A percentile compares a stretch with the other conserved stretches of the same genome.
Conservation (phyloP, 2,113 vertebrate species). For the Sinocyclocheilus anshuiensis region DNA sequence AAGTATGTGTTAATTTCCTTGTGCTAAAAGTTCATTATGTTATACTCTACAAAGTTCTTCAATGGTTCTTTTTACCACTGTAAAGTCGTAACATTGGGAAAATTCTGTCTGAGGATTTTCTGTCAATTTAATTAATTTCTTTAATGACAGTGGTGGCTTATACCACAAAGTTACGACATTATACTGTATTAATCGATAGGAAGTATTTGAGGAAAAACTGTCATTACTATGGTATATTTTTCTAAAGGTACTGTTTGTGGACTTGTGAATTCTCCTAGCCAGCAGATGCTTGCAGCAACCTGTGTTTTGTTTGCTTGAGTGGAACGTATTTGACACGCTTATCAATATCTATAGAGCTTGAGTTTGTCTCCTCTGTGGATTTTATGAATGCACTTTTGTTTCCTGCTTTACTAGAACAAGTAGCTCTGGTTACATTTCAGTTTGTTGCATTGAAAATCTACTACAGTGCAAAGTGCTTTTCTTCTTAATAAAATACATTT, state of each 20-base stretch:
- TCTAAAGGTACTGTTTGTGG: background rate
- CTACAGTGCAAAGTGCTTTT: background rate
- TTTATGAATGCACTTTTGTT: conserved; percentile 19
- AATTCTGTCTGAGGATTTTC: background rate
- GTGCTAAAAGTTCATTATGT: too few relatives aligned
- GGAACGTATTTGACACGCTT: conserved; percentile 28
- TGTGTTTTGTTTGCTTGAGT: conserved; percentile 14
- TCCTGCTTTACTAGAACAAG: conserved; percentile 10
- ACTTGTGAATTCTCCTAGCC: background rate
- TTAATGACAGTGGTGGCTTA: background rate
- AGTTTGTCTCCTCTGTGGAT: conserved; percentile 26
- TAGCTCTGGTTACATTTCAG: background rate
- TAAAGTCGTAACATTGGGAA: too few relatives aligned
- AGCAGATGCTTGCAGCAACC: conserved; percentile 10
- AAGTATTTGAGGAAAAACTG: background rate
- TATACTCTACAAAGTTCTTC: too few relatives aligned
- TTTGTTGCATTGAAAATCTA: background rate
- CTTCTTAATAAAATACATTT: background rate
- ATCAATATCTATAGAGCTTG: background rate
- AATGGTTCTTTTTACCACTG: too few relatives aligned
- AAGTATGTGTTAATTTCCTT: too few relatives aligned
- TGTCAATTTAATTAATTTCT: background rate
- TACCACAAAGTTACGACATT: background rate
- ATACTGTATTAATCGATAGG: background rate
- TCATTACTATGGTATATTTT: background rate